Base-by-base conservation (phyloP, 2,797 vertebrate species). In the Sebastes iracundus region DNA sequence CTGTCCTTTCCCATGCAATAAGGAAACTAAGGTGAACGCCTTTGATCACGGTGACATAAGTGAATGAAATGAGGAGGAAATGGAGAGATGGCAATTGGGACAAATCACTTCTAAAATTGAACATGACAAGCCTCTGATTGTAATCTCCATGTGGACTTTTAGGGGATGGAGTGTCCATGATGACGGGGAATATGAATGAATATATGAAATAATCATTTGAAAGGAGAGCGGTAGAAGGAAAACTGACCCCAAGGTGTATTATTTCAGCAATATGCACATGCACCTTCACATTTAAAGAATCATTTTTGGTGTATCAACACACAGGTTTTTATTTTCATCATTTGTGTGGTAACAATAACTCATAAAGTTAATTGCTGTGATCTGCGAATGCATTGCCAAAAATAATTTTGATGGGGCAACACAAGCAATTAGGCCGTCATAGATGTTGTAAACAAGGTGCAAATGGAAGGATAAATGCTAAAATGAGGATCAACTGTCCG, bases 101-200 rank as follows among this genome's bases (percentile, higher is more conserved):
- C 90, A 93, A 95, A 96, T 96, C 68, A 79, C 85, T 71, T 85
- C 23, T 27, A 38, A 94, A 94, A 95, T 94, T 90, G 91, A 94
- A 95, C 94, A 94, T 88, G 94, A 94, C 94, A 94, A 88, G 87
- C 67, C 88, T 93, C 94, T 95, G 94, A 95, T 94, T 96, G 92
- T 95, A 94, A 95, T 95, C 91, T 95, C 87, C 86, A 81, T 88
- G 87, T 90, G 80, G 87, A 92, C 85, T 77, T 92, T 89, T 87
- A 85, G 88, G 75, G 83, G 86, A 90, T 84, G 77, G 86, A 88
- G 88, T 82, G 88, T 91, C 86, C 81, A 66, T 73, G 86, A 90
- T 92, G 85, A 93, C 53, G 35, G 68, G 11, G 80, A 86, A 90
- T 91, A 88, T 88, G 88, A 88, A 91, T 88, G 65, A 92, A 91